Percentiles rank a stretch among this genome's conserved stretches.
These are phyloP conservation scores for Nycticorax nycticorax DNA, from an alignment of 2,113 vertebrate species.

Conservation along the genomic window DNA sequence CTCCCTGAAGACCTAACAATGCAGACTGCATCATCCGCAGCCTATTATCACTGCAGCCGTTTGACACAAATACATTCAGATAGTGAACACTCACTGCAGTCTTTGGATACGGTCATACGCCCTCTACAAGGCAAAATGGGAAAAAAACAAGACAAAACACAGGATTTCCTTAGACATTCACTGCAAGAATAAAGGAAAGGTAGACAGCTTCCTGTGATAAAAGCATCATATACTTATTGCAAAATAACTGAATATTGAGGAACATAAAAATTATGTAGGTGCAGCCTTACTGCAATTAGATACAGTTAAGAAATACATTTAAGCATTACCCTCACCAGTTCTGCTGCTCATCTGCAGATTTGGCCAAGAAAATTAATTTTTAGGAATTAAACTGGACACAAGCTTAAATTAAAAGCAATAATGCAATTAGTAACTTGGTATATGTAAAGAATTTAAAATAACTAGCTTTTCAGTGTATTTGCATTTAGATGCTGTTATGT, in stretches of 20 bases:
- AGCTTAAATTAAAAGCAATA: background rate
- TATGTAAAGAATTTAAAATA: background rate
- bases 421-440: background rate
- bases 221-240: background rate
- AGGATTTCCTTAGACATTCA: background rate
- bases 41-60: constrained; percentile 48
- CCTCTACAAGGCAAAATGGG: background rate
- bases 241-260: background rate
- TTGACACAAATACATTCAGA: constrained; percentile 59
- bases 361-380: background rate
- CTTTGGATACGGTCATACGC: background rate
- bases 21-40: constrained; percentile 59
- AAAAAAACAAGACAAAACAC: background rate
- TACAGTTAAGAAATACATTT: background rate
- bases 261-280: background rate
- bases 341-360: background rate
- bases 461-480: background rate
- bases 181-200: background rate
- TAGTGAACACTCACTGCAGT: constrained; percentile 42
- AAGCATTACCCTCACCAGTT: background rate
- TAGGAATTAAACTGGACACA: background rate
- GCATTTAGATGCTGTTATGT: background rate
- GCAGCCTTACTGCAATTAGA: background rate
- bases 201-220: background rate
- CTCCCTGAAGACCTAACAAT: constrained; percentile 47